Evolutionary conservation across 2,888 invertebrate species (phyloP), one percentile per base, ranked within the genome.

Genomic region (Ennomos quercinarius): DNA sequence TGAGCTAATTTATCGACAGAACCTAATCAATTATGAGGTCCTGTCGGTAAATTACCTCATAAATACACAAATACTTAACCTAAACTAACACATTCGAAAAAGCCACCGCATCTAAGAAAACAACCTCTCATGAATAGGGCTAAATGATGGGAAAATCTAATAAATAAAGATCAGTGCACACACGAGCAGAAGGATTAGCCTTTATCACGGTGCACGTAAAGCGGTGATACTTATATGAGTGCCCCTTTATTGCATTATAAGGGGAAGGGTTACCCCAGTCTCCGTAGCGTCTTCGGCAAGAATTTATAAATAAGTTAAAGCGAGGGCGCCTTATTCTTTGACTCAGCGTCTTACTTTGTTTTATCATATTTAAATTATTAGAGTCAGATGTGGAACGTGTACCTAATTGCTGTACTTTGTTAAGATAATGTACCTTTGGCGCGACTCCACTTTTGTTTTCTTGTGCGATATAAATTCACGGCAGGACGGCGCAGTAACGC

Each of bases 351-450:
- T 84, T 80, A 87, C 88, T 89, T 89, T 91, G 91, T 92, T 92
- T 91, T 92, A 92, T 92, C 91, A 92, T 91, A 92, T 92, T 92
- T 91, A 92, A 92, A 91, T 91, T 91, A 91, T 91, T 90, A 88
- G 86, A 92, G 91, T 91, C 88, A 91, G 91, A 91, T 91, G 91
- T 91, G 88, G 91, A 92, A 92, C 91, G 91, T 92, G 92, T 91
- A 91, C 91, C 87, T 91, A 92, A 92, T 91, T 92, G 92, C 91
- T 84, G 88, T 91, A 91, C 92, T 92, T 92, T 92, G 91, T 91
- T 91, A 90, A 91, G 91, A 91, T 91, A 92, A 92, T 92, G 91
- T 92, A 92, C 92, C 92, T 91, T 87, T 87, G 91, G 91, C 89
- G 84, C 87, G 84, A 81, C 85, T 91, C 88, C 87, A 91, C 91